These are phyloP conservation scores for Hoplostethus mediterraneus DNA, from an alignment of 2,797 vertebrate genomes.

Conservation along the genomic window DNA sequence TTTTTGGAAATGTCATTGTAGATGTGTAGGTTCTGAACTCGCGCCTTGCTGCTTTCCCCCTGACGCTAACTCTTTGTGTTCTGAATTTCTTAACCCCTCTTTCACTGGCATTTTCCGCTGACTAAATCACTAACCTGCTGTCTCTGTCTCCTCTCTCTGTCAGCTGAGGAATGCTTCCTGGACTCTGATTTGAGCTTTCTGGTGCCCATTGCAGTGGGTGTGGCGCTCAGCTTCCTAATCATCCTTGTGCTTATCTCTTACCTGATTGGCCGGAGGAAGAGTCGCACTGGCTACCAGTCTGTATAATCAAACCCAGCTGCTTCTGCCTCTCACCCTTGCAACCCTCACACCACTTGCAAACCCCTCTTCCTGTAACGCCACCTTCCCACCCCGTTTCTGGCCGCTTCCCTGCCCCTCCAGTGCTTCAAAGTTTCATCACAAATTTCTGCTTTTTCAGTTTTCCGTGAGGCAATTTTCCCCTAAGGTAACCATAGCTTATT, in stretches of 20 bases:
- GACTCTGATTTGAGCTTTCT: constrained; percentile 98
- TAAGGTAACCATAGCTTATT: constrained; percentile 46
- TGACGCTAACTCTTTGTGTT: constrained; percentile 3
- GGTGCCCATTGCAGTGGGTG: constrained; percentile 95
- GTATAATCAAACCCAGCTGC: constrained; percentile 84
- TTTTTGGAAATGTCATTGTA: neutral
- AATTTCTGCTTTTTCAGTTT: constrained; percentile 31
- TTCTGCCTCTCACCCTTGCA: constrained; percentile 39
- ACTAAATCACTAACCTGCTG: constrained; percentile 62
- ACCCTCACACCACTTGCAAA: constrained; percentile 37
- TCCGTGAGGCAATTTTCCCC: constrained; percentile 19
- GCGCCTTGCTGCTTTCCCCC: constrained; percentile 7
- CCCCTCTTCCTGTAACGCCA: neutral
- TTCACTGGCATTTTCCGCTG: constrained; percentile 10
- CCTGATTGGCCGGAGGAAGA: constrained; percentile 96
- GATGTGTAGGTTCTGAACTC: constrained; percentile 15
- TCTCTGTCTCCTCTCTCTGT: constrained; percentile 75
- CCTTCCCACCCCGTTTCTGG: neutral
- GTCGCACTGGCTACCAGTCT: constrained; percentile 95
- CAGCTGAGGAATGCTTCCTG: constrained; percentile 98
- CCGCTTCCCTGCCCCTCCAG: constrained; percentile 17
- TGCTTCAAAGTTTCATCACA: constrained; percentile 39
- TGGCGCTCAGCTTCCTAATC: constrained; percentile 96
- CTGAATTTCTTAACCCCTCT: constrained; percentile 10
- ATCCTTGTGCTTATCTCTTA: constrained; percentile 97